These are phyloP conservation scores for Ephestia elutella DNA, from an alignment of 1,140 invertebrate species.

Conservation along the genomic window DNA sequence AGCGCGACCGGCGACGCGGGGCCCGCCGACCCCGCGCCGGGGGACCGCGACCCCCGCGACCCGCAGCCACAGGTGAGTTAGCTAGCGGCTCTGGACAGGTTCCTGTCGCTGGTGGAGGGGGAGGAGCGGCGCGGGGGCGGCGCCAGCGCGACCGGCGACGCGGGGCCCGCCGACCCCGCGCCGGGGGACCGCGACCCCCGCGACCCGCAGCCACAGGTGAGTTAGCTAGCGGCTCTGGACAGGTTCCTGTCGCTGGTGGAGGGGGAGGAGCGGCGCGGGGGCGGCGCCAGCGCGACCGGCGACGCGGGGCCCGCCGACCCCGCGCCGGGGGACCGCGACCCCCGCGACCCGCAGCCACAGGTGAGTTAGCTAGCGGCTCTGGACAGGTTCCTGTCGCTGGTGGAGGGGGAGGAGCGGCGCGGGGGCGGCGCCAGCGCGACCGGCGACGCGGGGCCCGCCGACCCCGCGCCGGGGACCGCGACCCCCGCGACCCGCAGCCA, in stretches of 20 bases:
- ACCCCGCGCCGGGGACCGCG: constrained; percentile 27
- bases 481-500: constrained; percentile 35
- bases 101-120: constrained; percentile 82
- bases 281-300: constrained; percentile 14
- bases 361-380: constrained; percentile 78
- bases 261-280: constrained; percentile 79
- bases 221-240: constrained; percentile 78
- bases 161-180: background rate
- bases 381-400: constrained; percentile 79
- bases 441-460: constrained; percentile 6
- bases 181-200: constrained; percentile 33
- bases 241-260: constrained; percentile 82
- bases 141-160: constrained; percentile 16
- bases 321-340: constrained; percentile 30
- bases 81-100: constrained; percentile 80
- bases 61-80: constrained; percentile 43
- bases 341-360: constrained; percentile 38
- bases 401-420: constrained; percentile 84
- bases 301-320: constrained; percentile 1
- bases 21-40: constrained; percentile 12
- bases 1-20: constrained; percentile 15
- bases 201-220: constrained; percentile 44
- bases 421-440: constrained; percentile 12
- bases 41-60: constrained; percentile 35
- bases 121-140: constrained; percentile 77